Conservation (phyloP, 2,113 vertebrate species). For the Menidia beryllina region DNA sequence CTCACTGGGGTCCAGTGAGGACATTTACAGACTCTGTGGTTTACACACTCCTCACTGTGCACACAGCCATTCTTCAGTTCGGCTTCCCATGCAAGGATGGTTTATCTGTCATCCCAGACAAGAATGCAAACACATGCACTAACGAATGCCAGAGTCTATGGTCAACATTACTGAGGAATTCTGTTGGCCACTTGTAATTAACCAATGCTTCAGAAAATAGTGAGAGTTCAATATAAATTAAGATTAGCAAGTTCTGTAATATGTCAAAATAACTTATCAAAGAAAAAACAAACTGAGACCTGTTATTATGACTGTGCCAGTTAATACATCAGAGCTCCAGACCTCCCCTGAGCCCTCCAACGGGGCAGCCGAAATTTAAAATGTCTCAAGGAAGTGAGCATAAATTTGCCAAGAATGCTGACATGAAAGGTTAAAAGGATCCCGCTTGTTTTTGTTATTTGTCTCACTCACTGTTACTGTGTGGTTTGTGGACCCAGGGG, state of each 20-base stretch:
- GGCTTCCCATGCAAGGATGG: conserved; percentile 48
- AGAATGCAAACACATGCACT: conserved; percentile 65
- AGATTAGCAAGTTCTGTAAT: no score
- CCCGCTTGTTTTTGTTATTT: conserved; percentile 57
- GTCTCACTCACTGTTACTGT: conserved; percentile 54
- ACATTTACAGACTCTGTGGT: conserved; percentile 55
- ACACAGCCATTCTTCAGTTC: conserved; percentile 49
- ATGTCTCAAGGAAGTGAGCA: conserved; percentile 48
- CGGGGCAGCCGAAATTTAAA: conserved; percentile 44
- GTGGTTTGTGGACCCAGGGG: conserved; percentile 64
- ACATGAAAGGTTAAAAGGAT: conserved; percentile 68
- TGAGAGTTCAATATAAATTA: not conserved
- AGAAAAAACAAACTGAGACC: conserved; percentile 11
- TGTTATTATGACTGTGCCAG: conserved; percentile 20
- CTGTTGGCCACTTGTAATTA: conserved; percentile 40
- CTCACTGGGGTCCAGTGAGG: conserved; percentile 47
- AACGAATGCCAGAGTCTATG: conserved; percentile 59
- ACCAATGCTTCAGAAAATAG: conserved; percentile 9
- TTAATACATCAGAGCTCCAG: conserved; percentile 51
- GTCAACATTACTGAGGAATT: conserved; percentile 25
- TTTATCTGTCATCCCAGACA: conserved; percentile 66
- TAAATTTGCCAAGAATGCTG: conserved; percentile 64
- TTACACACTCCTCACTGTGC: conserved; percentile 56
- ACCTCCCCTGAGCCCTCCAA: conserved; percentile 53
- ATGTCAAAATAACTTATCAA: no score